A percentile compares a stretch with the other conserved stretches of the same genome.
These are phyloP conservation scores for Mimachlamys varia DNA, from an alignment of 2,888 invertebrate species.

Conservation along the genomic window DNA sequence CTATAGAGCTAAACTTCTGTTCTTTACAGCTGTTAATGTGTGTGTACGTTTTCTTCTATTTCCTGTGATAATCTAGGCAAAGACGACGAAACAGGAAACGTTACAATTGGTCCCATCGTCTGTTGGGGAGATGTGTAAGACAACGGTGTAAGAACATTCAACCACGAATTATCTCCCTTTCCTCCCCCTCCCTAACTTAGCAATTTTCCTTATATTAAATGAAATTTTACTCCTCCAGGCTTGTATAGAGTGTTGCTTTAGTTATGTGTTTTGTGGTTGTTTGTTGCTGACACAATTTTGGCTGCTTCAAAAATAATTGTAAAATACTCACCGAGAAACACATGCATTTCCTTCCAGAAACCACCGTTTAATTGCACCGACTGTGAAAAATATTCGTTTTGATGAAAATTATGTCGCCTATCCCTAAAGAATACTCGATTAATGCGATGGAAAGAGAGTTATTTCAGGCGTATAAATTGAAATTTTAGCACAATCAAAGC, in stretches of 20 bases:
- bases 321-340: neutral
- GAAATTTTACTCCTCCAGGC: neutral
- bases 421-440: neutral
- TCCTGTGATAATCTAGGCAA: slow-evolving; percentile 9
- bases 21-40: neutral
- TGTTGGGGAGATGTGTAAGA: neutral
- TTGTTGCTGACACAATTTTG: neutral
- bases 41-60: slow-evolving; percentile 9
- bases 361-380: neutral
- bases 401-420: neutral
- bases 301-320: neutral
- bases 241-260: neutral
- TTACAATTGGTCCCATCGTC: neutral
- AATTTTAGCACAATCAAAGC: neutral
- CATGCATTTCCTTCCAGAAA: slow-evolving; percentile 4
- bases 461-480: neutral
- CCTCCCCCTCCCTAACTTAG: neutral
- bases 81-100: neutral
- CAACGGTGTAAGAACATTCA: neutral
- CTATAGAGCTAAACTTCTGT: neutral
- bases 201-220: neutral
- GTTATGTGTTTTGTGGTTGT: neutral
- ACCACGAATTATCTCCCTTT: slow-evolving; percentile 17
- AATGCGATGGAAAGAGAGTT: neutral
- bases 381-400: neutral